Conservation (phyloP, 1,140 invertebrate genomes). For the Agraylea sexmaculata region DNA sequence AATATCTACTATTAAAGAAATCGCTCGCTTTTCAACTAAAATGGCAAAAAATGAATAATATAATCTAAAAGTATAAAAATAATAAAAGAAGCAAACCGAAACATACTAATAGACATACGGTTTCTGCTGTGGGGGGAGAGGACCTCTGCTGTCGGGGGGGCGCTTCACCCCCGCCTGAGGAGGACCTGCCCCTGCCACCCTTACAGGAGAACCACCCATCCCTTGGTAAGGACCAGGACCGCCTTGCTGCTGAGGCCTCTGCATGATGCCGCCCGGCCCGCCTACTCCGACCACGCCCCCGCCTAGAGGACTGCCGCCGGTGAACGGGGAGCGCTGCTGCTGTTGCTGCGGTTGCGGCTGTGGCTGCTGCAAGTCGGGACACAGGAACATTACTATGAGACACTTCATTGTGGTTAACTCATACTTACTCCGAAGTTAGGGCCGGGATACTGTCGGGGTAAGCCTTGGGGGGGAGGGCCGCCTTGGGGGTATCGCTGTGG, state of each 20-base stretch:
- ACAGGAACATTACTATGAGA: slow-evolving; percentile 32
- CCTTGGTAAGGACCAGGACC: slow-evolving; percentile 31
- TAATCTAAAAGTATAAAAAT: slow-evolving; percentile 14
- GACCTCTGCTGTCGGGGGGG: slow-evolving; percentile 45
- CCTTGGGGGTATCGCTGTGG: slow-evolving; percentile 29
- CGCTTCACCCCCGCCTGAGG: slow-evolving; percentile 44
- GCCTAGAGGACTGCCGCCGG: slow-evolving; percentile 13
- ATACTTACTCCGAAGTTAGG: slow-evolving; percentile 29
- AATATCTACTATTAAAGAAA: slow-evolving; percentile 12
- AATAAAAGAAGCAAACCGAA: slow-evolving; percentile 19
- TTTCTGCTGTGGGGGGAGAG: slow-evolving; percentile 49
- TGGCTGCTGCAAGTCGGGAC: slow-evolving; percentile 41
- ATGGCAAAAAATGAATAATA: slow-evolving; percentile 12
- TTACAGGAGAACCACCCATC: slow-evolving; percentile 36
- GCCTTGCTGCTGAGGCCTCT: slow-evolving; percentile 39
- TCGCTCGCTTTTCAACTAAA: neutral
- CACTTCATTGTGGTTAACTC: neutral
- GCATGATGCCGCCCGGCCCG: slow-evolving; percentile 45
- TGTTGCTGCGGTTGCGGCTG: slow-evolving; percentile 39
- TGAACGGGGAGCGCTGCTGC: neutral
- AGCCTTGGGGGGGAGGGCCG: slow-evolving; percentile 26
- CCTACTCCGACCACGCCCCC: slow-evolving; percentile 27
- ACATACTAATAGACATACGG: slow-evolving; percentile 39
- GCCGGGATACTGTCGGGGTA: slow-evolving; percentile 28
- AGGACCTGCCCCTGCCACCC: slow-evolving; percentile 43